phyloP scores from a whole-genome alignment of 1,140 invertebrate genomes.

The Papilio aristodemus region DNA sequence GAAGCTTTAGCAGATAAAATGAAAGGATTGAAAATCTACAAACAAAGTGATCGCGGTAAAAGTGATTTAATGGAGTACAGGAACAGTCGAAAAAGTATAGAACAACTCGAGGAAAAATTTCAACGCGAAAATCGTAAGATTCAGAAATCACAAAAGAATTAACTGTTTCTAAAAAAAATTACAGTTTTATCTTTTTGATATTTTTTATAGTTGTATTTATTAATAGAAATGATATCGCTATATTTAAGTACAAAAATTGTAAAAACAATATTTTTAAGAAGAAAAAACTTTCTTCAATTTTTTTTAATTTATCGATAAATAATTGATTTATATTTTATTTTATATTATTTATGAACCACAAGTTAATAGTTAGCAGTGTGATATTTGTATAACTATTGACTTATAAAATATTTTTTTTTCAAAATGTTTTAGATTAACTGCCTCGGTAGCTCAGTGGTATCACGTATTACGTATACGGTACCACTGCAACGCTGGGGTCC shows the following conservation, averaged over 20 bases:
- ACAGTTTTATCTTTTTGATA: neutral
- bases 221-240: too few relatives aligned
- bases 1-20: neutral
- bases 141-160: neutral
- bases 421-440: too few relatives aligned
- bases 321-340: too few relatives aligned
- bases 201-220: neutral
- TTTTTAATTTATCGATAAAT: too few relatives aligned
- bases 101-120: neutral
- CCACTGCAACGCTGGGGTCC: too few relatives aligned
- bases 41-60: neutral
- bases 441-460: too few relatives aligned
- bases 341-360: too few relatives aligned
- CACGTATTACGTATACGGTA: too few relatives aligned
- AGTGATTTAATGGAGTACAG: neutral
- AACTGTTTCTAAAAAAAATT: neutral
- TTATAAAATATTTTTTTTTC: too few relatives aligned
- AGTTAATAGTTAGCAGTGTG: too few relatives aligned
- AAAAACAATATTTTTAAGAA: neutral
- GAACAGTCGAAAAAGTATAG: conserved; percentile 1
- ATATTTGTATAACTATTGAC: too few relatives aligned
- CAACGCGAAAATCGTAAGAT: conserved; percentile 5
- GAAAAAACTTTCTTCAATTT: too few relatives aligned
- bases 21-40: neutral
- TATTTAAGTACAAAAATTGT: neutral